Conservation (phyloP, 2,113 vertebrate species). For the Hippoglossus stenolepis region DNA sequence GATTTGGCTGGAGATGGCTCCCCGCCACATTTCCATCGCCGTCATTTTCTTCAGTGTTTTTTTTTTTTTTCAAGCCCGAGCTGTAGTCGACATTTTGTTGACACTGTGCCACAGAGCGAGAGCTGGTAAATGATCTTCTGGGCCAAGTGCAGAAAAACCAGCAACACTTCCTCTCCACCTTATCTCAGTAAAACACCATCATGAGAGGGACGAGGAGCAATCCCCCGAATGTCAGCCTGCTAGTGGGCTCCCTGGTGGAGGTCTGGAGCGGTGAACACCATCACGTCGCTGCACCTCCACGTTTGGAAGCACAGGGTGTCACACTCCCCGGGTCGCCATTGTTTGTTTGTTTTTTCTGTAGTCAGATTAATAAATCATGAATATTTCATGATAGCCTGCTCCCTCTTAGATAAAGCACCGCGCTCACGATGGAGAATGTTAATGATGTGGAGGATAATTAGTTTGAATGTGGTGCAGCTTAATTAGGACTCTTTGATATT, state of each 20-base stretch:
- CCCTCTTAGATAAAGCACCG: slow-evolving; percentile 72
- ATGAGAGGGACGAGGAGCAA: slow-evolving; percentile 14
- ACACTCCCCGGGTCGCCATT: slow-evolving; percentile 58
- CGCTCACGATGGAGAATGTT: slow-evolving; percentile 72
- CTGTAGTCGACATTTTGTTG: slow-evolving; percentile 51
- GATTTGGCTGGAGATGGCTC: slow-evolving; percentile 38
- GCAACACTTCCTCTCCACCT: slow-evolving; percentile 40
- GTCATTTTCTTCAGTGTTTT: not conserved
- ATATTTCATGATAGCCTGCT: slow-evolving; percentile 80
- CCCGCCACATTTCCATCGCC: slow-evolving; percentile 32
- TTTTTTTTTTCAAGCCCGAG: not conserved
- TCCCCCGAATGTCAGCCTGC: slow-evolving; percentile 53
- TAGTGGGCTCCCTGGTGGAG: slow-evolving; percentile 31
- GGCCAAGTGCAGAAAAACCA: slow-evolving; percentile 36
- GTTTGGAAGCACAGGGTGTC: slow-evolving; percentile 54
- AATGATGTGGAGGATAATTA: slow-evolving; percentile 79
- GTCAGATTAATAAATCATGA: slow-evolving; percentile 82
- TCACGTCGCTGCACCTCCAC: slow-evolving; percentile 25
- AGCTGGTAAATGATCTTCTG: slow-evolving; percentile 26
- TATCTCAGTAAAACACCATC: slow-evolving; percentile 54
- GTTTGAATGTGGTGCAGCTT: slow-evolving; percentile 69
- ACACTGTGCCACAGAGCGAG: slow-evolving; percentile 18
- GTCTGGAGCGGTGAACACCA: slow-evolving; percentile 31
- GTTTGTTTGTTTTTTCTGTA: slow-evolving; percentile 75
- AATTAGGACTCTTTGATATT: slow-evolving; percentile 79